A percentile compares a stretch with the other conserved stretches of the same genome.
These are phyloP conservation scores for Columbina picui DNA, from an alignment of 2,113 vertebrate species.

Conservation along the genomic window DNA sequence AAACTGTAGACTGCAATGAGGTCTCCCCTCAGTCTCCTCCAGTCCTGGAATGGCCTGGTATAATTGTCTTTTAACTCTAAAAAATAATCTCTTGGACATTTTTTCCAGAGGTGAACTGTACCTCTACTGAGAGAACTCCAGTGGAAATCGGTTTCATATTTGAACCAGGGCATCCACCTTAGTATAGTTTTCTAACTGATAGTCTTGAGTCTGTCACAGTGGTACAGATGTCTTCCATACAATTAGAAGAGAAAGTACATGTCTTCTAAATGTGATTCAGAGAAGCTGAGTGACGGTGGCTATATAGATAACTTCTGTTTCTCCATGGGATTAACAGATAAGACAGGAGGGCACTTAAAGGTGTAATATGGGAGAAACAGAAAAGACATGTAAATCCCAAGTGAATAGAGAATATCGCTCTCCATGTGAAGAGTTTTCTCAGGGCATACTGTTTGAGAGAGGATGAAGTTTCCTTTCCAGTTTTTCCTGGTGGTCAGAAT, in stretches of 20 bases:
- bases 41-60: background rate
- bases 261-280: background rate
- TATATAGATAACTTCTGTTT: rapidly evolving
- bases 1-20: too few relatives aligned
- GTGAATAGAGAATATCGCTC: background rate
- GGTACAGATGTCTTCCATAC: rapidly evolving
- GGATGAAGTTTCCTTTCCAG: background rate
- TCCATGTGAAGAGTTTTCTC: background rate
- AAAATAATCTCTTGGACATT: background rate
- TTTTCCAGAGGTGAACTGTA: background rate
- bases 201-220: background rate
- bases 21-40: too few relatives aligned
- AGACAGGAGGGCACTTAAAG: background rate
- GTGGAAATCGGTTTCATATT: background rate
- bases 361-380: background rate
- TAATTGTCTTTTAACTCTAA: background rate
- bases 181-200: background rate
- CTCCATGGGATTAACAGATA: background rate
- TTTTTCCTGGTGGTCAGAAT: background rate
- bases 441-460: background rate
- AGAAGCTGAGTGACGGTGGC: background rate
- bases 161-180: background rate
- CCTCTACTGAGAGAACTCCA: background rate
- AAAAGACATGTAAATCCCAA: background rate
- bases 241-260: background rate